A percentile compares a stretch with the other conserved stretches of the same genome.
Evolutionary conservation across 2,113 vertebrate genomes (phyloP).

Genomic region (Damaliscus lunatus): DNA sequence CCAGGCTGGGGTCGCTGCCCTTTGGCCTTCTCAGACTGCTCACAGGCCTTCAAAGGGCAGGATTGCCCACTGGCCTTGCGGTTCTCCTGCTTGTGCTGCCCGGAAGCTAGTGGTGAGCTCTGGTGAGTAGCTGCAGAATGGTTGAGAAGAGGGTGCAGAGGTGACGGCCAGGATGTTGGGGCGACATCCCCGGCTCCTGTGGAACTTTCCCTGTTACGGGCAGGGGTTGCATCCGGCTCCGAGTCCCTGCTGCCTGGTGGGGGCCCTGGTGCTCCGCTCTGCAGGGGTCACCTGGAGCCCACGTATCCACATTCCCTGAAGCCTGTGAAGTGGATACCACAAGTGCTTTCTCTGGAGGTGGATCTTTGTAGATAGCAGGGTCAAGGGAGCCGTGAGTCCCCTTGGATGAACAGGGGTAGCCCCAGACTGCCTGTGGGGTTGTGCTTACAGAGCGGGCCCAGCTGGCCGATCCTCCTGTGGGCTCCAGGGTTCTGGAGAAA

Average conservation of each 20-base stretch:
- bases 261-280: background rate
- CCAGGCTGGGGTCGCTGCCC: background rate
- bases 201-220: background rate
- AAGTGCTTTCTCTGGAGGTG: background rate
- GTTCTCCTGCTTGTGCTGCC: background rate
- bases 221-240: background rate
- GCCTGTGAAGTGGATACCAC: background rate
- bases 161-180: background rate
- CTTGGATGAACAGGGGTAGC: background rate
- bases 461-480: fast-evolving
- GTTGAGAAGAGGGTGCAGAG: background rate
- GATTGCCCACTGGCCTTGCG: background rate
- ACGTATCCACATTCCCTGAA: background rate
- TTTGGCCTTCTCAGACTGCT: background rate
- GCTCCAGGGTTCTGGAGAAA: background rate
- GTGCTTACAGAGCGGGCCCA: background rate
- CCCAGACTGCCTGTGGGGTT: background rate
- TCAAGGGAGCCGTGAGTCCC: background rate
- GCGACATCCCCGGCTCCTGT: background rate
- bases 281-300: background rate
- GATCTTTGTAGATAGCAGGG: background rate
- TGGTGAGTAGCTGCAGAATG: background rate
- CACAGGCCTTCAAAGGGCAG: background rate
- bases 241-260: background rate
- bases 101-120: background rate